Percentiles rank a stretch among this genome's conserved stretches.
These are phyloP conservation scores for Zygothrica quintamaculata DNA, from an alignment of 2,888 invertebrate genomes.

Conservation along the genomic window DNA sequence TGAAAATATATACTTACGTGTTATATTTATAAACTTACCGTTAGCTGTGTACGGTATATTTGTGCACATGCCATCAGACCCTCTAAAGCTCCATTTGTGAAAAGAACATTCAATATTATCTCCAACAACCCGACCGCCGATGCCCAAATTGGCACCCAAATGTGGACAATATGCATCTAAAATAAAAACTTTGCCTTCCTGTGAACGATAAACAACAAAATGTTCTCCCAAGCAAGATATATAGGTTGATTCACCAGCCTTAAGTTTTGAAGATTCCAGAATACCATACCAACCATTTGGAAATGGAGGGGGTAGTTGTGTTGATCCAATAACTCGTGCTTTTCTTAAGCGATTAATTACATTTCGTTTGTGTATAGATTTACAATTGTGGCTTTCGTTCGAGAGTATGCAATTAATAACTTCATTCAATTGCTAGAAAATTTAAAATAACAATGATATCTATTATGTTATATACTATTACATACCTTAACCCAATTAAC, in stretches of 20 bases:
- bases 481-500: too few species aligned
- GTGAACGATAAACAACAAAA: conserved; percentile 89
- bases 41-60: conserved; percentile 90
- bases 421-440: conserved; percentile 70
- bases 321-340: conserved; percentile 86
- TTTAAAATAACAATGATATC: too few species aligned
- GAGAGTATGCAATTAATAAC: conserved; percentile 53
- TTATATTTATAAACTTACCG: too few species aligned
- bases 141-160: conserved; percentile 93
- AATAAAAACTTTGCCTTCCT: conserved; percentile 87
- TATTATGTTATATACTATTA: too few species aligned
- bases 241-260: conserved; percentile 86
- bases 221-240: conserved; percentile 89
- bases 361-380: conserved; percentile 51
- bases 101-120: conserved; percentile 95
- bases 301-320: conserved; percentile 90
- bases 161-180: conserved; percentile 96
- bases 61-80: conserved; percentile 89
- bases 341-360: conserved; percentile 85
- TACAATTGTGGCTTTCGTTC: conserved; percentile 10
- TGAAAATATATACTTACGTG: too few species aligned
- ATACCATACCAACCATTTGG: conserved; percentile 96
- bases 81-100: conserved; percentile 93
- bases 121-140: conserved; percentile 91
- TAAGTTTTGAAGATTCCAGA: conserved; percentile 88